Percentiles rank a stretch among this genome's conserved stretches.
phyloP scores from a whole-genome alignment of 2,888 invertebrate genomes.

The Drosophila mayaguana region DNA sequence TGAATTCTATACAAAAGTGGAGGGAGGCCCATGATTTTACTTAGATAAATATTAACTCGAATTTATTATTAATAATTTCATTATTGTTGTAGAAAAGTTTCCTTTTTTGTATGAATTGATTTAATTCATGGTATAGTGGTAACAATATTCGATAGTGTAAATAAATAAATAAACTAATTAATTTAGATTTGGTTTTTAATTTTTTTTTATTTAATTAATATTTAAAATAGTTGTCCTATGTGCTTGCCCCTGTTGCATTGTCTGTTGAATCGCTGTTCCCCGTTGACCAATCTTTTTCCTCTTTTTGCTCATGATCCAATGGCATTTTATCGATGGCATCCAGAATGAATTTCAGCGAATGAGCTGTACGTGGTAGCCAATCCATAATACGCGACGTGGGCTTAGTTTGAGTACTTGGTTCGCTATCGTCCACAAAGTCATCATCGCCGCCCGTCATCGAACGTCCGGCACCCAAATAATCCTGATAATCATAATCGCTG shows the following conservation, averaged over 20 bases:
- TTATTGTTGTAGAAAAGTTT: not conserved
- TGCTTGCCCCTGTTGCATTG: constrained; percentile 36
- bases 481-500: constrained; percentile 91
- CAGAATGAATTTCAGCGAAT: constrained; percentile 84
- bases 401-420: constrained; percentile 26
- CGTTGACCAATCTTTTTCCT: constrained; percentile 59
- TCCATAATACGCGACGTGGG: constrained; percentile 60
- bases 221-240: constrained; percentile 35
- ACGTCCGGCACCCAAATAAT: constrained; percentile 89
- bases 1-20: not conserved
- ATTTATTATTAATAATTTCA: too few species aligned
- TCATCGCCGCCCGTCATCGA: constrained; percentile 86
- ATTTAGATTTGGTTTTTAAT: constrained; percentile 13
- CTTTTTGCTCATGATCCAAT: constrained; percentile 59
- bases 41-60: not conserved
- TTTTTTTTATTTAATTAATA: constrained; percentile 52
- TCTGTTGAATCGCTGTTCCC: constrained; percentile 28
- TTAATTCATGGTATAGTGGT: not conserved
- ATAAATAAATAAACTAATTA: not conserved
- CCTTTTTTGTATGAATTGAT: not conserved
- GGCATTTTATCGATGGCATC: constrained; percentile 85
- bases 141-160: not conserved
- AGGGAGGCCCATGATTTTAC: not conserved
- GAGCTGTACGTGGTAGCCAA: constrained; percentile 82
- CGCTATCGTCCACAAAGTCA: constrained; percentile 80